Evolutionary conservation across 2,888 invertebrate species (phyloP), one percentile per base, ranked within the genome.

Genomic region (Eupelmus urozonus): DNA sequence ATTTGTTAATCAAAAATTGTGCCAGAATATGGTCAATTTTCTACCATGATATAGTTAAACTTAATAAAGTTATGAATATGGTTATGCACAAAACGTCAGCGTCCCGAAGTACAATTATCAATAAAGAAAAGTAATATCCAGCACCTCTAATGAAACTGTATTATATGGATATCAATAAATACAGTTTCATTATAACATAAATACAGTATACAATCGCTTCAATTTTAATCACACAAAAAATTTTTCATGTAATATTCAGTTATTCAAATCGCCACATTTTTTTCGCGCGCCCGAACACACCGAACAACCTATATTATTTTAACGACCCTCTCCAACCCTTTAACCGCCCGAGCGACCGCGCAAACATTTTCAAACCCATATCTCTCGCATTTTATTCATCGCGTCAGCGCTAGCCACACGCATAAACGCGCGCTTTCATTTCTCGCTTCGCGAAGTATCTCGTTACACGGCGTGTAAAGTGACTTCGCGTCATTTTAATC

Each of bases 401-500:
- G 27, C 71, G 66, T 66, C 66, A 69, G 27, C 20, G 51, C 71
- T 9, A 7, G 18, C 23, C 23, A 27, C 20, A 4, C 62, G 42
- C 66, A 51, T 63, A 69, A 45, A 45, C 9, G 16, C 9, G 16
- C 45, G 7, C 16, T 13, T 45, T 45, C 9, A 45, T 53, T 78
- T 69, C 73, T 74, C 74, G 74, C 69, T 65, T 70, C 65, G n/a
- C 45, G 23, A 53, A 70, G 70, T 63, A 75, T 66, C 65, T 74
- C 74, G 74, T 74, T 66, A 67, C 75, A 51, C 29, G 4, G 16
- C 40, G 71, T 42, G 66, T 51, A 66, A 74, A 74, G 49, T 40
- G 59, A 76, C 70, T 76, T 16, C 49, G 72, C 49, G 60, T 60
- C 60, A 71, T 53, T 79, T 79, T 65, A 71, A 75, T 79, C 79